phyloP scores from a whole-genome alignment of 2,797 vertebrate species.

The Fundulus diaphanus region DNA sequence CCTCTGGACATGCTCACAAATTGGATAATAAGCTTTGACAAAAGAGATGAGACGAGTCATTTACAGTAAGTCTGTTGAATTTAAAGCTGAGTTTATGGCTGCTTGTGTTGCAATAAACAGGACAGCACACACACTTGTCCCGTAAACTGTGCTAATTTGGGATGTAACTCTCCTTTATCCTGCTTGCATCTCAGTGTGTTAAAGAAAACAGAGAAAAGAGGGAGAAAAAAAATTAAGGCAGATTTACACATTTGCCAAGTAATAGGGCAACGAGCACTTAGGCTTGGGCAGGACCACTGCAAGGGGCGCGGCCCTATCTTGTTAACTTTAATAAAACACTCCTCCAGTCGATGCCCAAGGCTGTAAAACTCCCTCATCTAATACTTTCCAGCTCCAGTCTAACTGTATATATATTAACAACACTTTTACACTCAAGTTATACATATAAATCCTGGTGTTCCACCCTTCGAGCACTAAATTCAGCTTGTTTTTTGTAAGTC shows the following conservation, averaged over 20 bases:
- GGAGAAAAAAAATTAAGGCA: conserved; percentile 37
- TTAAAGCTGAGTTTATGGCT: conserved; percentile 45
- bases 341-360: conserved; percentile 64
- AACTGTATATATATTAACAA: conserved; percentile 47
- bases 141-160: conserved; percentile 18
- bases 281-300: conserved; percentile 61
- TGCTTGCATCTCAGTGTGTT: conserved; percentile 27
- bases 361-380: conserved; percentile 65
- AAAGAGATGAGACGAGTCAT: conserved; percentile 49
- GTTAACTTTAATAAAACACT: conserved; percentile 78
- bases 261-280: conserved; percentile 72
- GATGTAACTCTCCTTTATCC: conserved; percentile 49
- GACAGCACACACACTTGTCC: conserved; percentile 41
- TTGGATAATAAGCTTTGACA: conserved; percentile 54
- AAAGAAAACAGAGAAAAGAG: conserved; percentile 6
- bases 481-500: conserved; percentile 21
- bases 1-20: conserved; percentile 54
- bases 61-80: conserved; percentile 23
- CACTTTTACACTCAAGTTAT: conserved; percentile 45
- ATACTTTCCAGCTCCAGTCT: conserved; percentile 47
- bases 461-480: conserved; percentile 10
- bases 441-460: conserved; percentile 25
- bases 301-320: conserved; percentile 65
- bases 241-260: conserved; percentile 72
- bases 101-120: conserved; percentile 57